These are phyloP conservation scores for Neomicropteryx cornuta DNA, from an alignment of 1,140 invertebrate genomes.

Conservation along the genomic window DNA sequence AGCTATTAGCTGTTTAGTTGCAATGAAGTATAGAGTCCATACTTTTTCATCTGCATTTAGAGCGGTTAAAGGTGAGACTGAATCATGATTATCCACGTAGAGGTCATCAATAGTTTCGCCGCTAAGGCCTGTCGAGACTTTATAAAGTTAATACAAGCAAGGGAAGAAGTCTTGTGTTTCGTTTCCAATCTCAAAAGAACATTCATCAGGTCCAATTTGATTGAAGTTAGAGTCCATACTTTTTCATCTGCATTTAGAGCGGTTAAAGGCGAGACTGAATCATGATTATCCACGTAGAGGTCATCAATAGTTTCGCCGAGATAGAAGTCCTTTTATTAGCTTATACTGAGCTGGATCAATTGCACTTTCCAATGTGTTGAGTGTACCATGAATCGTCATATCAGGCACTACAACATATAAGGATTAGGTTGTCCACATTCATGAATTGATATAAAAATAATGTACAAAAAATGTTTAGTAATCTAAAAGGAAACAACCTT, in stretches of 20 bases:
- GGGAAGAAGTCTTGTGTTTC: constrained; percentile 43
- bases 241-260: constrained; percentile 16
- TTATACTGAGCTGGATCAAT: constrained; percentile 80
- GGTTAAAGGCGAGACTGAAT: constrained; percentile 16
- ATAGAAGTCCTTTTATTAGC: constrained; percentile 81
- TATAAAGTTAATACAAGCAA: constrained; percentile 87
- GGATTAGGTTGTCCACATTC: constrained; percentile 16
- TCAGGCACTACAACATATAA: constrained; percentile 67
- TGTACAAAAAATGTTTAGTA: too few species aligned
- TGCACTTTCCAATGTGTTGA: constrained; percentile 77
- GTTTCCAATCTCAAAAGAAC: constrained; percentile 66
- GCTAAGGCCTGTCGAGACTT: constrained; percentile 78
- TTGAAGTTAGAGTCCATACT: constrained; percentile 65
- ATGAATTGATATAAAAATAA: too few species aligned
- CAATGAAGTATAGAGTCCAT: too few species aligned
- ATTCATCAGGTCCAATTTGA: constrained; percentile 79
- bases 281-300: constrained; percentile 26
- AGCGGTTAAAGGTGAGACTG: too few species aligned
- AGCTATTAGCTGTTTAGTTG: too few species aligned
- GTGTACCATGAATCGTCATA: constrained; percentile 69
- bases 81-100: too few species aligned
- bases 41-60: too few species aligned
- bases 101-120: too few species aligned
- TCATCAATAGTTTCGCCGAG: constrained; percentile 85
- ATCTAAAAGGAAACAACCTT: too few species aligned